phyloP scores from a whole-genome alignment of 2,888 invertebrate species.

The Deilephila porcellus region DNA sequence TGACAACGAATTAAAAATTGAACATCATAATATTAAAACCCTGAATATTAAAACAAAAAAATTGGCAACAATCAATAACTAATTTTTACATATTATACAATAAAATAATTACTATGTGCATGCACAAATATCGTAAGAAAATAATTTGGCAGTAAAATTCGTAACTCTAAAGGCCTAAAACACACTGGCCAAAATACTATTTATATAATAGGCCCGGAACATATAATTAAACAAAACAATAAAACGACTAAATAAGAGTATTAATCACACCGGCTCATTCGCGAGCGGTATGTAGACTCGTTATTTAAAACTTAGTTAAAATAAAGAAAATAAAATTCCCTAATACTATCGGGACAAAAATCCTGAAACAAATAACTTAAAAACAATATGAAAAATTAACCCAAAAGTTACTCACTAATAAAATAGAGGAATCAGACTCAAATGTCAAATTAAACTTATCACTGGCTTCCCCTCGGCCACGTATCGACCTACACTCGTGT shows the following conservation, averaged over 20 bases:
- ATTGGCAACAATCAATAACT: conserved; percentile 84
- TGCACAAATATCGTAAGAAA: conserved; percentile 84
- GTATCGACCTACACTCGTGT: conserved; percentile 54
- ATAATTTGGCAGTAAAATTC: conserved; percentile 86
- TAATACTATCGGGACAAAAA: conserved; percentile 85
- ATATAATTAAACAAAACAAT: conserved; percentile 80
- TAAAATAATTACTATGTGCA: conserved; percentile 84
- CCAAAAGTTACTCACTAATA: conserved; percentile 84
- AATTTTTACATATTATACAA: conserved; percentile 80
- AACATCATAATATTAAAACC: conserved; percentile 83
- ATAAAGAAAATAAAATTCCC: conserved; percentile 84
- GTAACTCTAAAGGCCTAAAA: conserved; percentile 83
- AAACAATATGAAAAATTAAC: conserved; percentile 84
- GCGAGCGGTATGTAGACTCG: conserved; percentile 76
- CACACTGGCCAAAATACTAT: conserved; percentile 83
- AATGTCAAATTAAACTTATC: conserved; percentile 71
- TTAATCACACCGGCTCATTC: conserved; percentile 79
- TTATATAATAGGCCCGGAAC: conserved; percentile 81
- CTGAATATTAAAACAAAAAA: conserved; percentile 82
- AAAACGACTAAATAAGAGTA: conserved; percentile 82
- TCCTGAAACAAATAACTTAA: conserved; percentile 85
- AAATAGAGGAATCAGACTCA: conserved; percentile 82
- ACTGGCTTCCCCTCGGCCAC: conserved; percentile 58
- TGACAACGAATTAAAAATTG: conserved; percentile 82
- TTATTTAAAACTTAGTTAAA: conserved; percentile 76